Percentiles rank a stretch among this genome's conserved stretches.
phyloP scores from a whole-genome alignment of 2,113 vertebrate species.

The Nannobrachium achirus region DNA sequence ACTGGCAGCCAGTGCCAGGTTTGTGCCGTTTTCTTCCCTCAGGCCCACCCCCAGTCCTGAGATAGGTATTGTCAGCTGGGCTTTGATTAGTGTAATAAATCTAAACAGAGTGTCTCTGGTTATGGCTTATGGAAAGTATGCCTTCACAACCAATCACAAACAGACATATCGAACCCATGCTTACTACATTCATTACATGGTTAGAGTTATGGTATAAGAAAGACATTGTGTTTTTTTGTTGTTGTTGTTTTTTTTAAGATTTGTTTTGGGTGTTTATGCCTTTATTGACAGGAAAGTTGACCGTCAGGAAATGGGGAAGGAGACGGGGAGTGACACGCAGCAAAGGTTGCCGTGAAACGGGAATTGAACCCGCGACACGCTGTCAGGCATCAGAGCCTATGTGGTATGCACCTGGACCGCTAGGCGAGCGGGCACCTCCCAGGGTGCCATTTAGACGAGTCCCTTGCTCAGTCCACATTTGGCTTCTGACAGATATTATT shows the following conservation, averaged over 20 bases:
- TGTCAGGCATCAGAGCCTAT: too few species aligned
- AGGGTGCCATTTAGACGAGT: neutral
- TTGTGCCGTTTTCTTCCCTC: neutral
- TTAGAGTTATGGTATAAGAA: too few species aligned
- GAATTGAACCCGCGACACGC: too few species aligned
- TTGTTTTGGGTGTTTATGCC: too few species aligned
- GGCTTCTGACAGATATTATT: slow-evolving; percentile 29
- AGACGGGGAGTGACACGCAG: too few species aligned
- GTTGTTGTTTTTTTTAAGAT: too few species aligned
- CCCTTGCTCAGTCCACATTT: slow-evolving; percentile 28
- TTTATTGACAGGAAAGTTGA: too few species aligned
- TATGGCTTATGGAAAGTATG: neutral
- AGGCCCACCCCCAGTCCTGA: slow-evolving; percentile 8
- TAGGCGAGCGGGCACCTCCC: too few species aligned
- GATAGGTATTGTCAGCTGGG: neutral
- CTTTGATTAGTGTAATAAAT: neutral
- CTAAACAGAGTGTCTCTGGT: neutral
- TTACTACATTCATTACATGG: neutral
- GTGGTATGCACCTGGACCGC: too few species aligned
- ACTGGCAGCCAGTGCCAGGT: neutral
- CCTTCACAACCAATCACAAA: neutral
- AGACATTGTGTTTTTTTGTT: too few species aligned
- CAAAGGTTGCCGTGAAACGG: too few species aligned
- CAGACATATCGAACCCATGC: neutral
- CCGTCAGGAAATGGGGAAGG: too few species aligned